Evolutionary conservation across 2,797 vertebrate species (phyloP).

Genomic region (Ctenochaetus hawaiiensis): DNA sequence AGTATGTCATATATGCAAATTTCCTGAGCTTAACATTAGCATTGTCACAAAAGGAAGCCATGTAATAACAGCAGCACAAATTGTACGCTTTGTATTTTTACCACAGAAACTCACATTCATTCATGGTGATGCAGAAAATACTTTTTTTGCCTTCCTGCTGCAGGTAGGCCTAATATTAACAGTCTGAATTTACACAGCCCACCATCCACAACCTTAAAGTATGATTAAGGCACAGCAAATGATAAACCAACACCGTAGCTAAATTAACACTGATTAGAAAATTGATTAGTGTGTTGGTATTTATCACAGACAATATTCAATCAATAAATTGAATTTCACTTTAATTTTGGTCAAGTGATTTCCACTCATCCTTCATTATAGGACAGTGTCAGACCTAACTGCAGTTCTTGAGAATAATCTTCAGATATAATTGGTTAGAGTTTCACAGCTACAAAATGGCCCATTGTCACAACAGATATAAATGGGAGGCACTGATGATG

Average conservation of each 20-base stretch:
- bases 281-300: too few species aligned
- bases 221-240: background rate
- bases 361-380: background rate
- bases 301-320: too few species aligned
- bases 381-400: background rate
- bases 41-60: too few species aligned
- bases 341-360: background rate
- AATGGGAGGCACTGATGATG: background rate
- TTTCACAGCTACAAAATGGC: background rate
- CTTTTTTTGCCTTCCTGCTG: background rate
- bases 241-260: background rate
- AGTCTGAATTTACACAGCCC: background rate
- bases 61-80: background rate
- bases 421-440: background rate
- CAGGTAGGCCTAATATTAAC: background rate
- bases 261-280: too few species aligned
- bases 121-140: background rate
- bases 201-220: background rate
- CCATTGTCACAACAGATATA: background rate
- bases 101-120: background rate
- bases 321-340: too few species aligned
- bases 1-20: too few species aligned
- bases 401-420: background rate
- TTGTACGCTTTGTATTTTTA: background rate
- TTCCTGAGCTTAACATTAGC: too few species aligned